Conservation (phyloP, 2,797 vertebrate genomes). For the Triplophysa bombifrons region DNA sequence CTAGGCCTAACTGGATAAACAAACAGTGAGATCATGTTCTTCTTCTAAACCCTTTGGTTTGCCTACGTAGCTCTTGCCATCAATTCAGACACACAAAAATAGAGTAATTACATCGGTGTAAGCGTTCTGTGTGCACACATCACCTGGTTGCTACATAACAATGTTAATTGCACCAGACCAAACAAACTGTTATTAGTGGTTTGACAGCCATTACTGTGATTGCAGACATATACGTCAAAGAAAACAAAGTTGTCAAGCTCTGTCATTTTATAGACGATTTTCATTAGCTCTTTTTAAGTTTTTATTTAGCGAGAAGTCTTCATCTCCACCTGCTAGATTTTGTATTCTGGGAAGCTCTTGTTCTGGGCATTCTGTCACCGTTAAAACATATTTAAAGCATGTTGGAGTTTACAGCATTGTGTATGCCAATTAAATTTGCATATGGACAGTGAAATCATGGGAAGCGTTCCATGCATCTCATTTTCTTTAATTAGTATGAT, state of each 20-base stretch:
- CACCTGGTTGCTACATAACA: constrained; percentile 42
- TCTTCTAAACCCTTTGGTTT: constrained; percentile 5
- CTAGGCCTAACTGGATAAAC: constrained; percentile 63
- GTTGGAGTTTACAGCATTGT: constrained; percentile 50
- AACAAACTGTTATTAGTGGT: constrained; percentile 54
- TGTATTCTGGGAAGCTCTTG: background rate
- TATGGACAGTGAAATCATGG: constrained; percentile 71
- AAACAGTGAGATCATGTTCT: constrained; percentile 34
- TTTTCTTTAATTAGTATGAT: constrained; percentile 75
- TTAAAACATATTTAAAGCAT: constrained; percentile 31
- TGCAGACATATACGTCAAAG: background rate
- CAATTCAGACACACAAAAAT: constrained; percentile 22
- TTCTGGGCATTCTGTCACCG: constrained; percentile 16
- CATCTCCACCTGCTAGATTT: background rate
- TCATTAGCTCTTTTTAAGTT: background rate
- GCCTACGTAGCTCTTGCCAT: background rate
- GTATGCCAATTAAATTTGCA: constrained; percentile 67
- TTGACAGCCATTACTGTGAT: constrained; percentile 38
- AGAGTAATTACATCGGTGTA: background rate
- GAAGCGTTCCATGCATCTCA: constrained; percentile 72
- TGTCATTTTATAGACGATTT: background rate
- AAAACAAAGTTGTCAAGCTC: constrained; percentile 35
- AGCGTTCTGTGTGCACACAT: constrained; percentile 18
- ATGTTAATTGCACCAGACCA: constrained; percentile 36
- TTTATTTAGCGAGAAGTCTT: background rate